Conservation (phyloP, 2,888 invertebrate genomes). For the Drosophila merina region DNA sequence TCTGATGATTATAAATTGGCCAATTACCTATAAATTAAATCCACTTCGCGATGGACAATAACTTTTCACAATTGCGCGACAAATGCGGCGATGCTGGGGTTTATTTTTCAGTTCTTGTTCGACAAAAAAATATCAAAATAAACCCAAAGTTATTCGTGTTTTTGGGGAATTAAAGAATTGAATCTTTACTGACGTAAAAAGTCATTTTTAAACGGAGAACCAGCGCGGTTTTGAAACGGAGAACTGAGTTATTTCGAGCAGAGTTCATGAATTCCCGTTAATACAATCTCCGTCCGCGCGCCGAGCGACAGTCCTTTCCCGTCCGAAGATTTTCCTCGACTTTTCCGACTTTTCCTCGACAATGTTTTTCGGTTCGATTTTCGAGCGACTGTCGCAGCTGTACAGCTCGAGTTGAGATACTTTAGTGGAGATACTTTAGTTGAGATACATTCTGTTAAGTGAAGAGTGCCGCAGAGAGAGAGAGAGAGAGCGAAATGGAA, state of each 20-base stretch:
- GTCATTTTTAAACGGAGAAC: not conserved
- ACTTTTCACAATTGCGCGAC: conserved; percentile 20
- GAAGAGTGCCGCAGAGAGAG: too few species aligned
- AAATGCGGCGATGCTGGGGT: not conserved
- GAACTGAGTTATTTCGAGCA: conserved; percentile 1
- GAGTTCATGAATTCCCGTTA: not conserved
- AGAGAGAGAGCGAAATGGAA: too few species aligned
- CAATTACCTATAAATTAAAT: conserved; percentile 14
- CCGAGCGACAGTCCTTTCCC: conserved; percentile 1
- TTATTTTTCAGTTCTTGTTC: conserved; percentile 12
- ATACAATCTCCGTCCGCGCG: conserved; percentile 1
- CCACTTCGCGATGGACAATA: conserved; percentile 10
- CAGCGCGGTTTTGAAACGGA: not conserved
- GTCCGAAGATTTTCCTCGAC: conserved; percentile 2
- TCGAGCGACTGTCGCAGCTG: too few species aligned
- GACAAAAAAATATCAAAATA: not conserved
- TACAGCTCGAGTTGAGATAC: too few species aligned
- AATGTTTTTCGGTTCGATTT: not conserved
- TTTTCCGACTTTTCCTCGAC: not conserved
- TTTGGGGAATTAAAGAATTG: not conserved
- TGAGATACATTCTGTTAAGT: too few species aligned
- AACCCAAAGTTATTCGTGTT: not conserved
- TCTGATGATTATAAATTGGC: conserved; percentile 7
- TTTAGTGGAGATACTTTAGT: too few species aligned
- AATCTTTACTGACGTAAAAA: not conserved